phyloP scores from a whole-genome alignment of 2,113 vertebrate genomes.

The cattle (Bos taurus) region DNA sequence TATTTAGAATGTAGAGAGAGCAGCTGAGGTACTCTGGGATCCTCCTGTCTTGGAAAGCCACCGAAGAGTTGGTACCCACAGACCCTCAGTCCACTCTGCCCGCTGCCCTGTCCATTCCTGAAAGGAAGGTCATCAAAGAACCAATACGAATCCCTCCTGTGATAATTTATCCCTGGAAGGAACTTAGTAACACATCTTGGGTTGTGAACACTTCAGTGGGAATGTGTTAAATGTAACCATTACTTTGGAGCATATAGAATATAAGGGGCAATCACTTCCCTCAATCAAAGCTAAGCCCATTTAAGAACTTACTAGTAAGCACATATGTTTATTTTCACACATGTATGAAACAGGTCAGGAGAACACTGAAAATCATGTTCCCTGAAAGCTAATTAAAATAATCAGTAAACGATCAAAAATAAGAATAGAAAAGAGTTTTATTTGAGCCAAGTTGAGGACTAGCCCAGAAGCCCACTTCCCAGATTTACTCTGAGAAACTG shows the following conservation, averaged over 20 bases:
- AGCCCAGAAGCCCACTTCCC: not conserved
- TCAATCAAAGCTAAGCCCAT: not conserved
- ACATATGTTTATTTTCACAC: not conserved
- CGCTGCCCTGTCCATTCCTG: rapidly evolving
- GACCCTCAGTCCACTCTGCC: not conserved
- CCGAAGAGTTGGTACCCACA: not conserved
- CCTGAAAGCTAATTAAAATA: not conserved
- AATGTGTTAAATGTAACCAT: not conserved
- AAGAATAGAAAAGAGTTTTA: not conserved
- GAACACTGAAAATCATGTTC: not conserved
- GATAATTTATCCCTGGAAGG: not conserved
- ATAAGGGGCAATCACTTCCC: not conserved
- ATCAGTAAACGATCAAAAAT: not conserved
- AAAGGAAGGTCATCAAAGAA: not conserved
- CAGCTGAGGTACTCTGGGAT: not conserved
- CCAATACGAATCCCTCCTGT: too few species aligned
- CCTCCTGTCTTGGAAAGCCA: not conserved
- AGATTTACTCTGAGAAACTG: not conserved
- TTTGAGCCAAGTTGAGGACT: not conserved
- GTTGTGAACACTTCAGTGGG: not conserved
- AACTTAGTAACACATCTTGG: not conserved
- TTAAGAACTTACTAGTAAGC: not conserved
- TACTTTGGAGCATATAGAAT: not conserved
- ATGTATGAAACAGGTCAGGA: not conserved
- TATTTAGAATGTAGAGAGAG: not conserved